Evolutionary conservation across 1,140 invertebrate genomes (phyloP), one percentile per base, ranked within the genome.

Genomic region (Nixonia krombeini): DNA sequence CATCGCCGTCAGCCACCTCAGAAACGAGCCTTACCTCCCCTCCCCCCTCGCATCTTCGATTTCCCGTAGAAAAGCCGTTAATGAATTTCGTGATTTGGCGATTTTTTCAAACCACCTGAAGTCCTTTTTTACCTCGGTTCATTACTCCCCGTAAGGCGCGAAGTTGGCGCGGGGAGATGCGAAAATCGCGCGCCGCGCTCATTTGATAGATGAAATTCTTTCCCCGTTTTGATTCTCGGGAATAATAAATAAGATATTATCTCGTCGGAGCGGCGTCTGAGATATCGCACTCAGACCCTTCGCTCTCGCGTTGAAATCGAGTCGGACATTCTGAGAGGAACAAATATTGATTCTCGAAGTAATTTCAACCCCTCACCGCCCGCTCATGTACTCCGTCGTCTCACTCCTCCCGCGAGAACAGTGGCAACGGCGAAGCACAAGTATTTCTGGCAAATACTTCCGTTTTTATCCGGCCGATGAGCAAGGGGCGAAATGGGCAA

Each of bases 361-460:
- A 67, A 75, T 76, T 75, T 75, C 64, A 73, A 70, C 63, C 56
- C 55, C 64, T 44, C 47, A 59, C 52, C 59, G 62, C 13, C 13
- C 2, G 17, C 17, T 44, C 21, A n/a, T n/a, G n/a, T n/a, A n/a
- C 26, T 17, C 41, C 56, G 9, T n/a, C 29, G 46, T 40, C 58
- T 65, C 40, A 42, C 51, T 70, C 38, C 56, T 38, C 35, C 40
- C 41, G 23, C 55, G 57, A 51, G 44, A 23, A 15, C 15, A 26
- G 53, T 29, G 41, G 62, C 18, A 4, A 21, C 12, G 26, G 9
- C 28, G 46, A 61, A 51, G 65, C 72, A 78, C 76, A 81, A 83
- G 77, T 82, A 83, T 82, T 81, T 68, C 73, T 44, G 71, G 73
- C 72, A 80, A 83, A 85, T 85, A 82, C 81, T 82, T 82, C 70